A percentile compares a stretch with the other conserved stretches of the same genome.
These are phyloP conservation scores for Acrocephalus kingi DNA, from an alignment of 2,113 vertebrate genomes.

Conservation along the genomic window DNA sequence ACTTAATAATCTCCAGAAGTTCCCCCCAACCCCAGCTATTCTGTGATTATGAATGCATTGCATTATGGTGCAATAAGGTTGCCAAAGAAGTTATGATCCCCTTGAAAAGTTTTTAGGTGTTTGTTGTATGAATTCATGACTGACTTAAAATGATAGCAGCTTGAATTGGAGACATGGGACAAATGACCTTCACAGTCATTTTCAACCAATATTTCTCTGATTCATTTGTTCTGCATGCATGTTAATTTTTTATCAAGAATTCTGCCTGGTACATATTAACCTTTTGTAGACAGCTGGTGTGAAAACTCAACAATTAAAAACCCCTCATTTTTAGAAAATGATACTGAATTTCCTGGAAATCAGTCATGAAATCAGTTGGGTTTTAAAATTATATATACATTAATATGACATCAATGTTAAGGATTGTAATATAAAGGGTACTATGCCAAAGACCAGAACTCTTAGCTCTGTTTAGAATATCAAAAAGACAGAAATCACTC, in stretches of 20 bases:
- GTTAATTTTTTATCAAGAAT: background rate
- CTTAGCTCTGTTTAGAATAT: background rate
- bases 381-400: background rate
- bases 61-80: background rate
- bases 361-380: rapidly evolving
- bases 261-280: background rate
- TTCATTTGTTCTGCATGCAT: background rate
- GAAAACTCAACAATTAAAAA: background rate
- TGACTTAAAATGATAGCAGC: background rate
- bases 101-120: background rate
- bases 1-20: background rate
- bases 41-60: background rate
- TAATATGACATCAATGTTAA: background rate
- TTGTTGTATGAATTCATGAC: background rate
- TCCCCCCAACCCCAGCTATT: background rate
- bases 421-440: background rate
- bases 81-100: background rate
- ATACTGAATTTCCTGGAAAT: background rate
- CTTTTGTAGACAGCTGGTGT: background rate
- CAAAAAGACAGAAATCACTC: background rate
- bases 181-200: background rate
- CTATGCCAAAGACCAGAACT: background rate
- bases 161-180: background rate
- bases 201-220: background rate
- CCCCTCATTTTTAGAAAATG: rapidly evolving